Evolutionary conservation across 1,140 invertebrate genomes (phyloP).

Genomic region (Neelides sp.): DNA sequence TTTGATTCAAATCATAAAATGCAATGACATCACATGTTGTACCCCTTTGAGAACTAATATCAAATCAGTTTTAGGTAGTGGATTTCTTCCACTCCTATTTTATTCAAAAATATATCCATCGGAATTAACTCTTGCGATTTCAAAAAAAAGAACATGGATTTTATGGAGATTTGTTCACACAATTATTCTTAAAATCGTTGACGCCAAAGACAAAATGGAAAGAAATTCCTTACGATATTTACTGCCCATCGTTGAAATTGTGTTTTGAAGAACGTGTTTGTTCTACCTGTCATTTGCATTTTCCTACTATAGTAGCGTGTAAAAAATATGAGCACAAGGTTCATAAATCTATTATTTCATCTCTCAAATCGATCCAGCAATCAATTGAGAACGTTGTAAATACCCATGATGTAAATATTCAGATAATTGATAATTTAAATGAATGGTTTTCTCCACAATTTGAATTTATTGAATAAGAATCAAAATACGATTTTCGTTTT

Average conservation of each 20-base stretch:
- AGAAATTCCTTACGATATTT: conserved; percentile 10
- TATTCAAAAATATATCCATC: not conserved
- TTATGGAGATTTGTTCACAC: conserved; percentile 3
- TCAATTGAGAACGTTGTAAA: not conserved
- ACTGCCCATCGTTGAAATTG: conserved; percentile 2
- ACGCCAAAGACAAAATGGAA: not conserved
- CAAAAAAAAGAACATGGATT: not conserved
- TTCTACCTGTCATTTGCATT: not conserved
- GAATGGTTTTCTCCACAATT: conserved; percentile 2
- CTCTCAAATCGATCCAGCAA: not conserved
- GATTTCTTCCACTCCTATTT: conserved; percentile 15
- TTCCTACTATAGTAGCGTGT: not conserved
- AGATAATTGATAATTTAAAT: conserved; percentile 1
- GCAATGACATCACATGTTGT: conserved; percentile 8
- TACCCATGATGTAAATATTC: not conserved
- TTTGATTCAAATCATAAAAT: conserved; percentile 12
- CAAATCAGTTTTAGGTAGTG: not conserved
- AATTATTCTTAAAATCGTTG: not conserved
- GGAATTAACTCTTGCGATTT: not conserved
- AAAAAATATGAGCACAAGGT: not conserved
- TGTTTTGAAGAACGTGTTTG: conserved; percentile 2
- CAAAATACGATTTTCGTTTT: too few relatives aligned
- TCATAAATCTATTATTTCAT: not conserved
- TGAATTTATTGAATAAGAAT: conserved; percentile 5
- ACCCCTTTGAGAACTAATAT: conserved; percentile 2